These are phyloP conservation scores for Prosapia bicincta DNA, from an alignment of 2,888 invertebrate genomes.

Conservation along the genomic window DNA sequence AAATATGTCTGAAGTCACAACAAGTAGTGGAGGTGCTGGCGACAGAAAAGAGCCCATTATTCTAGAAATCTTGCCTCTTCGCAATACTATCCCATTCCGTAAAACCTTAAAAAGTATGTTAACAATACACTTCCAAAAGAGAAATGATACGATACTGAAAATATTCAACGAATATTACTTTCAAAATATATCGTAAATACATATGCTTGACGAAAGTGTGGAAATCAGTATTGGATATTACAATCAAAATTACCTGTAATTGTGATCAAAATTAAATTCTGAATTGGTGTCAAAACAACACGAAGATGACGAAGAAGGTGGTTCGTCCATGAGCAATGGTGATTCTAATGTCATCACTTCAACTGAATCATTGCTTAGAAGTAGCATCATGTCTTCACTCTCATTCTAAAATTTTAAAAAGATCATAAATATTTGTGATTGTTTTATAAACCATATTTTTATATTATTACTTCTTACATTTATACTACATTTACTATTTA, in stretches of 20 bases:
- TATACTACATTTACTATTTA: too few species aligned
- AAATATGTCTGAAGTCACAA: not conserved
- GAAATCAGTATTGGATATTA: not conserved
- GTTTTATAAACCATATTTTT: not conserved
- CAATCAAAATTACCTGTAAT: conserved; percentile 58
- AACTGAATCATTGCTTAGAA: conserved; percentile 52
- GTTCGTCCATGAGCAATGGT: conserved; percentile 62
- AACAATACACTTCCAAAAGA: not conserved
- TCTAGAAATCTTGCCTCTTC: not conserved
- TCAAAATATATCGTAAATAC: not conserved
- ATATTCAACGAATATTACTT: not conserved
- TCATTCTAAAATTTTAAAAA: conserved; percentile 59
- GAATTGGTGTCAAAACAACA: conserved; percentile 37
- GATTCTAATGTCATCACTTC: conserved; percentile 62
- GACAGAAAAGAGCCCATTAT: not conserved
- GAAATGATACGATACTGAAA: not conserved
- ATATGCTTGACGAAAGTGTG: not conserved
- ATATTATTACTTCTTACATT: not conserved
- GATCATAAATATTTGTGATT: not conserved
- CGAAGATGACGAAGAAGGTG: conserved; percentile 55
- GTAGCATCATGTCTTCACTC: conserved; percentile 57
- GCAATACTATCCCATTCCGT: not conserved
- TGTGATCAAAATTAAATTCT: conserved; percentile 60
- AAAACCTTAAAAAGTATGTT: not conserved
- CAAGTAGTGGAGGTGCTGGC: not conserved